These are phyloP conservation scores for Menidia menidia DNA, from an alignment of 2,797 vertebrate genomes.

Conservation along the genomic window DNA sequence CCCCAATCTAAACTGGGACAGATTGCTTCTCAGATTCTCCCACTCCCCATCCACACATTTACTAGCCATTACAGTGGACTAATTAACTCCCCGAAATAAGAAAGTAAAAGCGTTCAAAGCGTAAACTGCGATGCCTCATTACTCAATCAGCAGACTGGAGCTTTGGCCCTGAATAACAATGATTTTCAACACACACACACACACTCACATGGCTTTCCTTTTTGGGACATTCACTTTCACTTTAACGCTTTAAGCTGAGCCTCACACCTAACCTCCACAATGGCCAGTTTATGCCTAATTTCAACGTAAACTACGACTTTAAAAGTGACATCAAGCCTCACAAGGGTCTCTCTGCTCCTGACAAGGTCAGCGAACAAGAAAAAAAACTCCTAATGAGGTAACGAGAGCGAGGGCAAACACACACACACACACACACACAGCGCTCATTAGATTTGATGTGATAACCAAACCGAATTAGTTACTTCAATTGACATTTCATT, in stretches of 20 bases:
- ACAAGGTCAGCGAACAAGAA: neutral
- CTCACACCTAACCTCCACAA: neutral
- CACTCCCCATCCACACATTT: constrained; percentile 13
- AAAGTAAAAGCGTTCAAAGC: constrained; percentile 40
- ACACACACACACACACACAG: constrained; percentile 2
- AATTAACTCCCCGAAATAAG: constrained; percentile 42
- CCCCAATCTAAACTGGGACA: neutral
- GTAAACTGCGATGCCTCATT: constrained; percentile 57
- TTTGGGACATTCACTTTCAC: neutral
- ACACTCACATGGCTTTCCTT: neutral
- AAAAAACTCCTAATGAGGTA: neutral
- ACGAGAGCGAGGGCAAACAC: neutral
- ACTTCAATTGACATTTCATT: constrained; percentile 60
- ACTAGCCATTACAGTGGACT: constrained; percentile 43
- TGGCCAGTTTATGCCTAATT: neutral
- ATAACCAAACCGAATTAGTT: constrained; percentile 60
- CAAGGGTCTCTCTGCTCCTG: neutral
- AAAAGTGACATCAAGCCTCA: neutral
- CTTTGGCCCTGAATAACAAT: constrained; percentile 51
- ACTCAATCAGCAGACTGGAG: constrained; percentile 45
- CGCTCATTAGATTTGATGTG: constrained; percentile 54
- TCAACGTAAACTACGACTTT: neutral
- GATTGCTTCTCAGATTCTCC: neutral
- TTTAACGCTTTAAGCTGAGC: neutral
- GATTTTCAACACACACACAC: constrained; percentile 17